These are phyloP conservation scores for Sigmodon hispidus DNA, from an alignment of 2,113 vertebrate species.

Conservation along the genomic window DNA sequence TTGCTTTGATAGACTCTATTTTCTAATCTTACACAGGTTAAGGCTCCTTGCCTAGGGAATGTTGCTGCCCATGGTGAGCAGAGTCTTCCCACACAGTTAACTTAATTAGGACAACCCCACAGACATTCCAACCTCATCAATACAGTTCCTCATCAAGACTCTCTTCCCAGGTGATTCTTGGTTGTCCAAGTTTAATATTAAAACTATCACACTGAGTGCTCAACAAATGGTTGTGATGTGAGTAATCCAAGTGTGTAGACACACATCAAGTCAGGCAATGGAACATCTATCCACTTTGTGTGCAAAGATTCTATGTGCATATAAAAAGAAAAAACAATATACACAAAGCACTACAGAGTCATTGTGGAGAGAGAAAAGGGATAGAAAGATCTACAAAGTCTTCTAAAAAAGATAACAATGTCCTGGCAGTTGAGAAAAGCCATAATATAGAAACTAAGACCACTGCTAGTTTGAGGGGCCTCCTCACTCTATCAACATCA, in stretches of 20 bases:
- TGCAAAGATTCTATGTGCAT: not conserved
- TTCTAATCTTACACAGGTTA: not conserved
- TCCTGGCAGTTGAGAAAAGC: not conserved
- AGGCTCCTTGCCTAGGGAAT: not conserved
- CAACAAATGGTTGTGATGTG: not conserved
- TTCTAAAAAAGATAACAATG: not conserved
- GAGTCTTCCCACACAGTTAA: not conserved
- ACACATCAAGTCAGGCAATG: accelerated
- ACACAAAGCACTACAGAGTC: not conserved
- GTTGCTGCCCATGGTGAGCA: not conserved
- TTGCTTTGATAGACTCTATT: too few species aligned
- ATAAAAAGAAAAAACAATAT: too few species aligned
- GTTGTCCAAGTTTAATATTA: not conserved
- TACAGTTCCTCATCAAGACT: not conserved
- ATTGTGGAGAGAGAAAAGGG: not conserved
- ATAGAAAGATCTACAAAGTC: not conserved
- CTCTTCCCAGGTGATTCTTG: not conserved
- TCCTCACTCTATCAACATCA: accelerated
- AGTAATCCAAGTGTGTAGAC: too few species aligned
- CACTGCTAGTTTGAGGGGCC: too few species aligned
- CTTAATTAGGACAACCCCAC: not conserved
- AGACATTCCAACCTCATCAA: not conserved
- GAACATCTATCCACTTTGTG: accelerated
- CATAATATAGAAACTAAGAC: not conserved
- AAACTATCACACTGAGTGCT: not conserved